Percentiles rank a stretch among this genome's conserved stretches.
Evolutionary conservation across 2,888 invertebrate genomes (phyloP).

Genomic region (Limnephilus lunatus): DNA sequence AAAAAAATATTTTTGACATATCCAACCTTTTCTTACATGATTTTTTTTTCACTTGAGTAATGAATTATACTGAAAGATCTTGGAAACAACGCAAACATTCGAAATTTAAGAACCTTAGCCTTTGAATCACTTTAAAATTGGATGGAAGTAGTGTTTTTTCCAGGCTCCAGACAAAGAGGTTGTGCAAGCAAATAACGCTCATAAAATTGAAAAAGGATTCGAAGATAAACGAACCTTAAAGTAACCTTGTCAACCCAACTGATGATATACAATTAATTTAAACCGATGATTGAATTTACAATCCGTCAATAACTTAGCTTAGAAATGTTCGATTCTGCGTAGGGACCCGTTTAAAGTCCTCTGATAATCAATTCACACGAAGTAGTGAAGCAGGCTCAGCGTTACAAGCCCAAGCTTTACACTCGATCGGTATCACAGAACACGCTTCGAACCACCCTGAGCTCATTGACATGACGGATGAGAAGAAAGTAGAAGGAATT

Average conservation of each 20-base stretch:
- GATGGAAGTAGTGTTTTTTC: background rate
- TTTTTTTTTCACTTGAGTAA: no score
- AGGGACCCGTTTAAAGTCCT: background rate
- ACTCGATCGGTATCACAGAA: constrained; percentile 60
- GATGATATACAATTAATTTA: background rate
- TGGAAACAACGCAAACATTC: background rate
- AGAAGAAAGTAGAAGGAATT: constrained; percentile 48
- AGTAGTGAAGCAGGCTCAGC: background rate
- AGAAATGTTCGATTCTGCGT: background rate
- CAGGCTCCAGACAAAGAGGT: background rate
- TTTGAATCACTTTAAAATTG: background rate
- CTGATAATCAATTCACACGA: constrained; percentile 29
- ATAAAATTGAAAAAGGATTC: background rate
- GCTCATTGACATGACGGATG: constrained; percentile 61
- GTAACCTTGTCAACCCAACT: background rate
- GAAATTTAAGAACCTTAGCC: background rate
- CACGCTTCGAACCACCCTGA: constrained; percentile 60
- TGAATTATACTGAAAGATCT: background rate
- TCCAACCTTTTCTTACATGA: no score
- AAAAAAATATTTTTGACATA: background rate
- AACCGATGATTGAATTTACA: background rate
- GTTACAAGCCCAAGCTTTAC: constrained; percentile 12
- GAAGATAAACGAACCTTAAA: background rate
- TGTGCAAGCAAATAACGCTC: background rate
- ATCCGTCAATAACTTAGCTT: background rate